Conservation (phyloP, 2,113 vertebrate genomes). For the Platysteira castanea region DNA sequence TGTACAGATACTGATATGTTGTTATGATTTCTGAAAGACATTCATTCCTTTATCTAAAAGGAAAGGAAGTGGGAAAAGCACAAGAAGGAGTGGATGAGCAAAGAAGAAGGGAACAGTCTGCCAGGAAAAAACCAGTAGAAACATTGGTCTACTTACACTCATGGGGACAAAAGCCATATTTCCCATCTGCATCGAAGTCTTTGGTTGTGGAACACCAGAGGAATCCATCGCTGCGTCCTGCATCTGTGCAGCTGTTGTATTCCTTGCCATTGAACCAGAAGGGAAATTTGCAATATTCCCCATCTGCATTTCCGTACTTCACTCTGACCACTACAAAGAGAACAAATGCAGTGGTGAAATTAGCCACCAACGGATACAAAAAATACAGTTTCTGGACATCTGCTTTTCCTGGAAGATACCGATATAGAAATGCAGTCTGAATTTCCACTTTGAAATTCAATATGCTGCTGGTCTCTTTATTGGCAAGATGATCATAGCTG, state of each 20-base stretch:
- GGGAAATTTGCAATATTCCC: conserved; percentile 96
- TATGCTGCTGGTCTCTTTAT: neutral
- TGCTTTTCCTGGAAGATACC: neutral
- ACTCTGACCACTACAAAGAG: conserved; percentile 86
- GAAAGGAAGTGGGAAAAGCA: neutral
- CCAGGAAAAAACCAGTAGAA: neutral
- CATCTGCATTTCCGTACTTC: conserved; percentile 94
- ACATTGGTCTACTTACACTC: conserved; percentile 81
- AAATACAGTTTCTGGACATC: neutral
- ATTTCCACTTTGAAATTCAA: conserved; percentile 31
- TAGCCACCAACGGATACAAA: neutral
- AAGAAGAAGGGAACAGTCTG: neutral
- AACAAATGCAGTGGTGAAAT: neutral
- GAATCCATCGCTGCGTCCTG: conserved; percentile 91
- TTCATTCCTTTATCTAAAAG: neutral
- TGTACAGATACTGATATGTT: neutral
- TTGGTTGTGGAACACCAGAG: conserved; percentile 96
- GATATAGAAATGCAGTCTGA: neutral
- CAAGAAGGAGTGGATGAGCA: neutral
- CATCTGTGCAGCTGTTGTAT: conserved; percentile 88
- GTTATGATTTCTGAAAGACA: neutral
- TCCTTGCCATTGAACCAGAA: conserved; percentile 93
- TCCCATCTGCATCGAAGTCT: conserved; percentile 91
- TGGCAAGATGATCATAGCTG: neutral
- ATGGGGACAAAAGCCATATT: conserved; percentile 98